phyloP scores from a whole-genome alignment of 1,140 invertebrate genomes.

The Agrypnia vestita region DNA sequence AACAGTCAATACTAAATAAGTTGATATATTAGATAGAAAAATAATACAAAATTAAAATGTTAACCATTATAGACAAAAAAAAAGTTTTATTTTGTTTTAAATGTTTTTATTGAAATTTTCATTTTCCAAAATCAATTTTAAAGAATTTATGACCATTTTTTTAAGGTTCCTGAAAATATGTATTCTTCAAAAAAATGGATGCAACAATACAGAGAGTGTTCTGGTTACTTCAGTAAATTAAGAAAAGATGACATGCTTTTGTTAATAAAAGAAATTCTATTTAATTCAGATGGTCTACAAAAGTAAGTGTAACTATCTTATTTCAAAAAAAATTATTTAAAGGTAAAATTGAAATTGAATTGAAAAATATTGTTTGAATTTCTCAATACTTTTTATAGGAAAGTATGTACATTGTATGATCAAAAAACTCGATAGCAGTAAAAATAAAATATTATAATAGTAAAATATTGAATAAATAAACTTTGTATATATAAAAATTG shows the following conservation, averaged over 20 bases:
- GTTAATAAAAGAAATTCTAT: conserved; percentile 54
- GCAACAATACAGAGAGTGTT: conserved; percentile 59
- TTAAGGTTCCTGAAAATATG: conserved; percentile 52
- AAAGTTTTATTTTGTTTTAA: no score
- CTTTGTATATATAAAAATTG: no score
- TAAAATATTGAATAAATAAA: no score
- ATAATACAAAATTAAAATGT: no score
- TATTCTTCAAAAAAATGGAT: conserved; percentile 60
- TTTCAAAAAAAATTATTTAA: conserved; percentile 16
- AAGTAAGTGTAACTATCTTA: conserved; percentile 42
- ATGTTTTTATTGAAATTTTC: background rate
- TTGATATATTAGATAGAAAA: no score
- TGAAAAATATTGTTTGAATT: no score
- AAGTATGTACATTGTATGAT: no score
- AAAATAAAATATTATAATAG: no score
- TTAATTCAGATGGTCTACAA: conserved; percentile 40
- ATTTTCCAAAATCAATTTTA: conserved; percentile 8
- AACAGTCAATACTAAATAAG: no score
- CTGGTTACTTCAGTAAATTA: conserved; percentile 59
- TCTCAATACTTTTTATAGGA: no score
- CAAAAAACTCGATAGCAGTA: no score
- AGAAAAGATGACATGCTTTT: conserved; percentile 55
- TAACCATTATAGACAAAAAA: no score
- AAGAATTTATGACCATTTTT: conserved; percentile 16
- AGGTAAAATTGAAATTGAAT: conserved; percentile 15